Evolutionary conservation across 2,797 vertebrate genomes (phyloP).

Genomic region (Alcedo quadribrachys): DNA sequence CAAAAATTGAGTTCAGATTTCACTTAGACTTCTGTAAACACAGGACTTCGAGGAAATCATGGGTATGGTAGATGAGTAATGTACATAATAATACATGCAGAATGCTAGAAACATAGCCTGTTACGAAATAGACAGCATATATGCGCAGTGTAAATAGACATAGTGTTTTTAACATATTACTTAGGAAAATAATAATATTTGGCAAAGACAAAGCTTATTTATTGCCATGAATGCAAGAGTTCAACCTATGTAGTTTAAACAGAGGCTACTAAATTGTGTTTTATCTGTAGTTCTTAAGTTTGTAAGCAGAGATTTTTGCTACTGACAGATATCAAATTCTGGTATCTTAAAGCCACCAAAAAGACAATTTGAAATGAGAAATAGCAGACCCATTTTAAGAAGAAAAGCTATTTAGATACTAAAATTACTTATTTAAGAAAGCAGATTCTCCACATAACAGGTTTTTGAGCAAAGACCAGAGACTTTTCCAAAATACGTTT

Average conservation of each 20-base stretch:
- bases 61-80: neutral
- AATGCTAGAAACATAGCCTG: neutral
- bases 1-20: neutral
- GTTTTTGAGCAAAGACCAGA: neutral
- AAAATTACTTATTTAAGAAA: neutral
- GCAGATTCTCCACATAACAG: neutral
- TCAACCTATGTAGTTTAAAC: neutral
- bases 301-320: neutral
- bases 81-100: neutral
- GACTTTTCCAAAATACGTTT: neutral
- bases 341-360: neutral
- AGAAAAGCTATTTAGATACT: neutral
- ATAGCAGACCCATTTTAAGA: neutral
- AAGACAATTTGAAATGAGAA: neutral
- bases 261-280: neutral
- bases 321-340: neutral
- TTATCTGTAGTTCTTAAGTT: neutral
- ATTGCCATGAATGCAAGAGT: neutral
- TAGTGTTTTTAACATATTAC: neutral
- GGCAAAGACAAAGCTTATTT: neutral
- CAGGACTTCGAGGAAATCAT: neutral
- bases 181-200: neutral
- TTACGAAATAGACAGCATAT: neutral
- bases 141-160: neutral
- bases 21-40: neutral